Percentiles rank a stretch among this genome's conserved stretches.
phyloP scores from a whole-genome alignment of 2,888 invertebrate species.

The Lasioglossum marginatum region DNA sequence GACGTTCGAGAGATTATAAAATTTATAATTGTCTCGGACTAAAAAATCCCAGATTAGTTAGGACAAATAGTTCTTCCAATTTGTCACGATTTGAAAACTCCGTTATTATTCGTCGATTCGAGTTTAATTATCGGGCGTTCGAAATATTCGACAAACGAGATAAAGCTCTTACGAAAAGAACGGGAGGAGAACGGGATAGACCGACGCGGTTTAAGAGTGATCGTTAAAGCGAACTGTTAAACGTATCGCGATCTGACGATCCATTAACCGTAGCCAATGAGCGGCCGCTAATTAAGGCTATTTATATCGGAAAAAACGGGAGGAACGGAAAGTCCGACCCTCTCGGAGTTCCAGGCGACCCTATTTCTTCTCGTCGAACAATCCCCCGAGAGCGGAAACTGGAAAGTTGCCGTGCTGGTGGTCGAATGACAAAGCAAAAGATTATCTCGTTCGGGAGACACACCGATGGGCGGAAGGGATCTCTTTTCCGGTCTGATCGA shows the following conservation, averaged over 20 bases:
- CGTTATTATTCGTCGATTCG: not conserved
- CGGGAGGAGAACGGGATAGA: constrained; percentile 37
- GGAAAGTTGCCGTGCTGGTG: constrained; percentile 71
- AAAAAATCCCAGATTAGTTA: not conserved
- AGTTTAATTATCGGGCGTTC: not conserved
- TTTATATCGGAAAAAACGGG: constrained; percentile 75
- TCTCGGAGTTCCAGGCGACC: constrained; percentile 33
- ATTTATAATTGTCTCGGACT: not conserved
- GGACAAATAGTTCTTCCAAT: not conserved
- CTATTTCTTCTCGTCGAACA: constrained; percentile 44
- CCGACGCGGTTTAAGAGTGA: constrained; percentile 56
- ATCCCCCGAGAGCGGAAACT: constrained; percentile 70
- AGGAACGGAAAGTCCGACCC: constrained; percentile 49
- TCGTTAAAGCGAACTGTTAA: constrained; percentile 65
- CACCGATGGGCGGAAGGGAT: constrained; percentile 20
- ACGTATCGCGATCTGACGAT: constrained; percentile 77
- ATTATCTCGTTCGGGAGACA: constrained; percentile 55
- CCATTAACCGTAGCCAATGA: constrained; percentile 81
- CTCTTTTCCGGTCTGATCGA: constrained; percentile 21
- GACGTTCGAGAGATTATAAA: too few relatives aligned
- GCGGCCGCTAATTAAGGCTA: constrained; percentile 81
- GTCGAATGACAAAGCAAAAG: constrained; percentile 68
- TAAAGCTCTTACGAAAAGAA: constrained; percentile 16
- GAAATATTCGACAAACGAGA: not conserved
- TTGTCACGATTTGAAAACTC: not conserved